Evolutionary conservation across 2,113 vertebrate genomes (phyloP).

Genomic region (Conger conger): DNA sequence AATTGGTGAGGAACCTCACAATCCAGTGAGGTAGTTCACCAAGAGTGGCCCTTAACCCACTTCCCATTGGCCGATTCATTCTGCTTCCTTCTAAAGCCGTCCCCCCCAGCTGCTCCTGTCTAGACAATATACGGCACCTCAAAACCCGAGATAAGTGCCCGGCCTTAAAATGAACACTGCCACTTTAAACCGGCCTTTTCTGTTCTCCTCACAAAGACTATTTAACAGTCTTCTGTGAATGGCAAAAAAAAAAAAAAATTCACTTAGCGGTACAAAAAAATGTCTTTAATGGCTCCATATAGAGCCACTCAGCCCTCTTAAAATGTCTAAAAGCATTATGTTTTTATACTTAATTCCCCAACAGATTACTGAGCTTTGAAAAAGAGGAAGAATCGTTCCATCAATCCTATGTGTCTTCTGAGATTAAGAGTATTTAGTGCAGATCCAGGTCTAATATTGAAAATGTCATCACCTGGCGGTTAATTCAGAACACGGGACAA

Average conservation of each 20-base stretch:
- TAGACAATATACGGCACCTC: background rate
- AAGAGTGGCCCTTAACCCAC: background rate
- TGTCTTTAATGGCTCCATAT: slow-evolving; percentile 26
- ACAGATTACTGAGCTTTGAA: slow-evolving; percentile 25
- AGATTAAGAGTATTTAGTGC: slow-evolving; percentile 34
- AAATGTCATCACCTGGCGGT: slow-evolving; percentile 32
- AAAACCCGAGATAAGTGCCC: background rate
- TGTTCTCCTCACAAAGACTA: background rate
- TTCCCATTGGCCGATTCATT: slow-evolving; percentile 20
- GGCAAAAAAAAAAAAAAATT: slow-evolving; percentile 11
- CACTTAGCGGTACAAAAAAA: slow-evolving; percentile 7
- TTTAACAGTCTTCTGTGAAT: background rate
- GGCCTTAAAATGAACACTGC: background rate
- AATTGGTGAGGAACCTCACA: too few species aligned
- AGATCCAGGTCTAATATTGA: slow-evolving; percentile 36
- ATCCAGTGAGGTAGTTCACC: too few species aligned
- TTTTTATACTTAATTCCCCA: background rate
- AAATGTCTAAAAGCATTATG: background rate
- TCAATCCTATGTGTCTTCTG: slow-evolving; percentile 24
- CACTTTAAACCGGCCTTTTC: slow-evolving; percentile 15
- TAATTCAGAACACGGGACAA: slow-evolving; percentile 30
- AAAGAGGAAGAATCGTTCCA: slow-evolving; percentile 19
- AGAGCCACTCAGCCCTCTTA: slow-evolving; percentile 11
- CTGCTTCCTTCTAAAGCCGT: slow-evolving; percentile 14
- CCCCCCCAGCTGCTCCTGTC: slow-evolving; percentile 19